Evolutionary conservation across 1,140 invertebrate genomes (phyloP).

Genomic region (Zophobas atratus): DNA sequence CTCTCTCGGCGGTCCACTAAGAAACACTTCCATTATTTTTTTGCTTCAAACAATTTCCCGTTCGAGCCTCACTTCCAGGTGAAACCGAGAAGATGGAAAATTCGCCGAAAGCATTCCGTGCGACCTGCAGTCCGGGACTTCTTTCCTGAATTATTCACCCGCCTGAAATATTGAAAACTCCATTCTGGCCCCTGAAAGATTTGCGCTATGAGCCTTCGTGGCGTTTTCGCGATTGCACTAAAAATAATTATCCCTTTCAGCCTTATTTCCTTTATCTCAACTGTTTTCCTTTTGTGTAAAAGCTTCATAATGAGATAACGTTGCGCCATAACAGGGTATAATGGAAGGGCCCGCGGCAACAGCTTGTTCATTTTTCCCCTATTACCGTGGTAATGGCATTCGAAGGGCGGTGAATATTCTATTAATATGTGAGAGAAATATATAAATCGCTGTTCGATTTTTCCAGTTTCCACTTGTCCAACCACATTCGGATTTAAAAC

Average conservation of each 20-base stretch:
- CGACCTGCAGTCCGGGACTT: slow-evolving; percentile 1
- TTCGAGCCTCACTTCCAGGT: neutral
- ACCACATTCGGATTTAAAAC: too few species aligned
- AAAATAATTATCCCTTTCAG: slow-evolving; percentile 39
- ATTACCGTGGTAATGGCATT: slow-evolving; percentile 21
- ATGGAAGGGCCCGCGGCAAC: slow-evolving; percentile 34
- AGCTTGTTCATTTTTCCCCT: slow-evolving; percentile 42
- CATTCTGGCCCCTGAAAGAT: slow-evolving; percentile 17
- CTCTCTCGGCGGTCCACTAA: too few species aligned
- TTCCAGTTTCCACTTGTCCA: too few species aligned
- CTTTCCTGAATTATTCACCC: slow-evolving; percentile 13
- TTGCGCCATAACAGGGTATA: slow-evolving; percentile 21
- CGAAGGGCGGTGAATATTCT: slow-evolving; percentile 26
- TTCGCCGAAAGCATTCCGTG: slow-evolving; percentile 17
- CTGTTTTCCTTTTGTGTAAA: slow-evolving; percentile 39
- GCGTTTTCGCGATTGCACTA: slow-evolving; percentile 28
- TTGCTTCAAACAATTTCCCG: too few species aligned
- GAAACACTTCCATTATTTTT: too few species aligned
- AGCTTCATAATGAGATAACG: slow-evolving; percentile 40
- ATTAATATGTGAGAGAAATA: slow-evolving; percentile 13
- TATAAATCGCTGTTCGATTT: slow-evolving; percentile 1
- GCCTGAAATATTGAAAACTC: slow-evolving; percentile 23
- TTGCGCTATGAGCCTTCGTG: neutral
- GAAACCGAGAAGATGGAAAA: slow-evolving; percentile 21
- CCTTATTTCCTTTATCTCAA: slow-evolving; percentile 18